phyloP scores from a whole-genome alignment of 2,113 vertebrate species.

The Ibidorhyncha struthersii region DNA sequence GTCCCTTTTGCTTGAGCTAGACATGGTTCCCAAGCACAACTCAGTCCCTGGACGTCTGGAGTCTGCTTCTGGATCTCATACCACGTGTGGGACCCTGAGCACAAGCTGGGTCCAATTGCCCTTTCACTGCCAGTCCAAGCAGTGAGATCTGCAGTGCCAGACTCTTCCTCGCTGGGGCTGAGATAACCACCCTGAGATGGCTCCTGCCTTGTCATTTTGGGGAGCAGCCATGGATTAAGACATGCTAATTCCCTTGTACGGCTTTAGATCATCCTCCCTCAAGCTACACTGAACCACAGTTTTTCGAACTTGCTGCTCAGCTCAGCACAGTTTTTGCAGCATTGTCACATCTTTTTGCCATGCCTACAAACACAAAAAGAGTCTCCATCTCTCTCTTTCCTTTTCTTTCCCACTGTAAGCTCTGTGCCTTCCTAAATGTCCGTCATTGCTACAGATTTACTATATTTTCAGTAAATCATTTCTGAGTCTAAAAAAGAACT shows the following conservation, averaged over 20 bases:
- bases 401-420: neutral
- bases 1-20: neutral
- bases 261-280: neutral
- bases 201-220: neutral
- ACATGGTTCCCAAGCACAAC: neutral
- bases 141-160: neutral
- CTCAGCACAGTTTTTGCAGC: neutral
- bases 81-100: neutral
- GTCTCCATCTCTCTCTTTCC: neutral
- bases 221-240: slow-evolving; percentile 16
- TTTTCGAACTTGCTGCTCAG: neutral
- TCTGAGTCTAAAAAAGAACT: neutral
- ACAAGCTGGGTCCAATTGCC: neutral
- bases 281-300: neutral
- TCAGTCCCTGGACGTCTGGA: neutral
- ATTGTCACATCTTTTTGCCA: neutral
- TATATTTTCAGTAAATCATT: neutral
- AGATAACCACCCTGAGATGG: neutral
- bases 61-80: neutral
- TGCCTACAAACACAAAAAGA: neutral
- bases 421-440: neutral
- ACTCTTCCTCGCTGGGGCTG: neutral
- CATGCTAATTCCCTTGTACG: neutral
- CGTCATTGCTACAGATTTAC: neutral
- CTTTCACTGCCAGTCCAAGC: neutral